Percentiles rank a stretch among this genome's conserved stretches.
phyloP scores from a whole-genome alignment of 2,797 vertebrate genomes.

The Hemitrygon akajei region DNA sequence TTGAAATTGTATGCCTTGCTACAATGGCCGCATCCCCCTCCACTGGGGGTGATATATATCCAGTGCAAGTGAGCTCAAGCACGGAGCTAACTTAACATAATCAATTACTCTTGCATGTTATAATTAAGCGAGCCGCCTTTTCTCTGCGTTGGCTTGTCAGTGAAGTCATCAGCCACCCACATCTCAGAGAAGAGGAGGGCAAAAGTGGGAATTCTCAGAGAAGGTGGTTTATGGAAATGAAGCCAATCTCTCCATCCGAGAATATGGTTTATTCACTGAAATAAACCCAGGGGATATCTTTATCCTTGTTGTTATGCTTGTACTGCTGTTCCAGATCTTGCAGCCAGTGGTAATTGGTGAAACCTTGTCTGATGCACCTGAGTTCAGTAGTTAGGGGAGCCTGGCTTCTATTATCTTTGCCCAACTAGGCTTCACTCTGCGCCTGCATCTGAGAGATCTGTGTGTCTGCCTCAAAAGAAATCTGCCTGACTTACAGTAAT shows the following conservation, averaged over 20 bases:
- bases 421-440: neutral
- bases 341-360: neutral
- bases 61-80: neutral
- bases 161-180: neutral
- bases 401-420: neutral
- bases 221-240: neutral
- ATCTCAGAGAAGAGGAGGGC: neutral
- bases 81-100: neutral
- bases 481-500: neutral
- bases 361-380: neutral
- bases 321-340: neutral
- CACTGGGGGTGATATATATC: too few species aligned
- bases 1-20: neutral
- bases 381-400: neutral
- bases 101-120: neutral
- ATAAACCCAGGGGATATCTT: neutral
- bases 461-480: neutral
- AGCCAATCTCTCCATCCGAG: neutral
- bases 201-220: too few species aligned
- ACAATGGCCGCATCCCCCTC: too few species aligned
- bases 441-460: too few species aligned
- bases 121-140: neutral
- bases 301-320: neutral
- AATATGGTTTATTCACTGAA: neutral
- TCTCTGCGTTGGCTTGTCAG: neutral